Base-by-base conservation (phyloP, 2,888 invertebrate genomes). In the Calliphora vomitoria region DNA sequence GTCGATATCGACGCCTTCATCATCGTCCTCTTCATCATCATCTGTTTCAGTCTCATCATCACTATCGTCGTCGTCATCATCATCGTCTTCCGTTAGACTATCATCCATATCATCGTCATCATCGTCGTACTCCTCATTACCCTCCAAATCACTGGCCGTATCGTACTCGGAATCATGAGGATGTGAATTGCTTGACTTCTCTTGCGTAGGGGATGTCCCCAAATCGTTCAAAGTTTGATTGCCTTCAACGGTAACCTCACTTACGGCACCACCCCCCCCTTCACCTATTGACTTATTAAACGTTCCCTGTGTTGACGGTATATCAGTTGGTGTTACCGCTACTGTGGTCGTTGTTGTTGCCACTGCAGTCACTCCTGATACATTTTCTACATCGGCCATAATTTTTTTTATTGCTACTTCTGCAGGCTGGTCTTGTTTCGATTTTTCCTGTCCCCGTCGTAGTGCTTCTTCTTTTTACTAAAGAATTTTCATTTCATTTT, bases 1-100 rank as follows among this genome's bases (percentile, higher is more conserved):
- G 92, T 96, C 95, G 90, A 95, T 96, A 82, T 96, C 94, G 89
- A 96, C 96, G 15, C 89, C 90, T 41, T 90, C 90, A 41, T 90
- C 92, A 1, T 90, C 91, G 11, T 91, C 91, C 11, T 87, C 90
- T 13, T 90, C 91, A 4, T 91, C 92, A 44, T 91, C 92, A 11
- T 90, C 90, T 3, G 89, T 89, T 55, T 91, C 92, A 18, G 90
- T 91, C n/a, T 91, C 92, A 80, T 91, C 91, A 53, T 90, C 89
- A 47, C 89, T 76, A 18, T 85, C 68, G 15, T 87, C 69, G 10
- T 68, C 88, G n/a, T 90, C 89, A 25, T 89, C 91, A n/a, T 90
- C 90, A 11, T 4, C 35, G 35, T 90, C 90, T 0, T 89, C 90
- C 11, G 69, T 66, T 50, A 82, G 69, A 41, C 82, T 79, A 15